These are phyloP conservation scores for Cheirogaleus major DNA, from an alignment of 2,797 vertebrate species.

Conservation along the genomic window DNA sequence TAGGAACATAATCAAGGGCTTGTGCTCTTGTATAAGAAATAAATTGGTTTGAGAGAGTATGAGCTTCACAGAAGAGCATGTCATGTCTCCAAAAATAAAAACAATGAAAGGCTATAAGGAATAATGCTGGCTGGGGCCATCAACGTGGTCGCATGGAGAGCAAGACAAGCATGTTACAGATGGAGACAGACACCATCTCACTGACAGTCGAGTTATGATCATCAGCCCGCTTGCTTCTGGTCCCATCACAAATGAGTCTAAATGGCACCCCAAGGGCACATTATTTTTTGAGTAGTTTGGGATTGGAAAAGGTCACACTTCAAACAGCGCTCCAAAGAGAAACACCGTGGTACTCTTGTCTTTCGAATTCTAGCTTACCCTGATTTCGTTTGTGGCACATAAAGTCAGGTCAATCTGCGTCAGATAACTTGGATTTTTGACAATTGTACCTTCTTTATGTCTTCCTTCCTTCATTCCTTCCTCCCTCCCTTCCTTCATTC, in stretches of 20 bases:
- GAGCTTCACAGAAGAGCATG: not conserved
- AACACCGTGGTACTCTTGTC: not conserved
- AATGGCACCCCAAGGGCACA: not conserved
- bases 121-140: not conserved
- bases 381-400: not conserved
- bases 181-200: not conserved
- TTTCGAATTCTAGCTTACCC: not conserved
- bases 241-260: not conserved
- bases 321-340: not conserved
- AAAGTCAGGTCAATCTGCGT: not conserved
- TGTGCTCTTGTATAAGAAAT: not conserved
- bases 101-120: not conserved
- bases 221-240: not conserved
- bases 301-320: not conserved
- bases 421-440: not conserved
- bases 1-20: not conserved
- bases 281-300: not conserved
- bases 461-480: not conserved
- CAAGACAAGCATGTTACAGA: not conserved
- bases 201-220: not conserved
- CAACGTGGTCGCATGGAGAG: accelerated
- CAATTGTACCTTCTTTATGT: not conserved
- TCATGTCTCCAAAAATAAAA: not conserved
- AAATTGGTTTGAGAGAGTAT: not conserved
- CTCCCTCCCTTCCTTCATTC: not conserved